Conservation (phyloP, 2,797 vertebrate species). For the Graptemys geographica region DNA sequence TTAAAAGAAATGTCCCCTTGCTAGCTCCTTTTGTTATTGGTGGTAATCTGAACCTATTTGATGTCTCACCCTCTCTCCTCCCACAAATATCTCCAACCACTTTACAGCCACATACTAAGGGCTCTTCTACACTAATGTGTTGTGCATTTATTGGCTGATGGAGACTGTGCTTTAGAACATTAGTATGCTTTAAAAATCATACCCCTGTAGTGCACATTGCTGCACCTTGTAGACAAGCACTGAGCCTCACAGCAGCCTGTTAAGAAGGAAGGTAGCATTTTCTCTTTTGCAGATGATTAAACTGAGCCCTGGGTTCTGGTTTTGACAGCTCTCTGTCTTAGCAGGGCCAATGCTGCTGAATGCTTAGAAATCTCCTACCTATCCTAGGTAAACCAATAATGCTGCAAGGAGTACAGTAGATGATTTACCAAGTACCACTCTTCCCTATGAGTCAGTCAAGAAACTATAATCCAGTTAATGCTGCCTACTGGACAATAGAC, state of each 20-base stretch:
- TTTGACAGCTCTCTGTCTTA: conserved; percentile 13
- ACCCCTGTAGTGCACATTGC: no score
- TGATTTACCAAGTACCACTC: conserved; percentile 21
- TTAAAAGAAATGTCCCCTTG: conserved; percentile 33
- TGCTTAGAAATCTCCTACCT: conserved; percentile 21
- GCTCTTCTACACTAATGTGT: no score
- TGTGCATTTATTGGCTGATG: not conserved
- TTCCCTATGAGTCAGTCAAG: not conserved
- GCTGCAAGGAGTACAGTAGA: not conserved
- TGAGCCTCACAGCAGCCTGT: no score
- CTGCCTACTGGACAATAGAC: not conserved
- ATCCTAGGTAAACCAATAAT: conserved; percentile 32
- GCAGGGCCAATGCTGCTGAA: conserved; percentile 24
- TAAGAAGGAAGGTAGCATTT: not conserved
- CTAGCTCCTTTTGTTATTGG: not conserved
- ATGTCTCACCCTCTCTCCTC: not conserved
- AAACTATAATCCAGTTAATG: conserved; percentile 1
- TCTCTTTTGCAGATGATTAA: not conserved
- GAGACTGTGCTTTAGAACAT: no score
- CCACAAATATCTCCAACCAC: not conserved
- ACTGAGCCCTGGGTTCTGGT: not conserved
- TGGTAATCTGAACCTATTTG: not conserved
- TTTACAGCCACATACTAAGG: not conserved
- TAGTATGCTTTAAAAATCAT: no score
- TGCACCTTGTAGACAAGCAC: no score